Evolutionary conservation across 2,113 vertebrate species (phyloP), one percentile per base, ranked within the genome.

Genomic region (Tragulus kanchil): DNA sequence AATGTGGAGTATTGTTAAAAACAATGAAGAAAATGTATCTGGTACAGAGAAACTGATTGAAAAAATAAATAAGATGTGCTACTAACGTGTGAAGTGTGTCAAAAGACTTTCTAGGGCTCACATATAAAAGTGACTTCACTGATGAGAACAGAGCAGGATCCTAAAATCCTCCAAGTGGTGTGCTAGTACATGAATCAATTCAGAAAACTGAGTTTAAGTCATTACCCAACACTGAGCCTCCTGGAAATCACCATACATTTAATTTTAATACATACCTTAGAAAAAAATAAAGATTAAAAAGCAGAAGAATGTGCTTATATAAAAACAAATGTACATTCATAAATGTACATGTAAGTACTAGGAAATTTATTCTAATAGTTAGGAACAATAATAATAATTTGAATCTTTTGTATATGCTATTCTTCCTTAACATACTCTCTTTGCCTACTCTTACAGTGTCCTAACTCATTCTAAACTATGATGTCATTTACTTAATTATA

Each of bases 311-410:
- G 17, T 15, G 3, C 6, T 88, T 9, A 75, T 11, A 59, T 25
- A n/a, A 59, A 31, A 0, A 12, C 36, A 48, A 11, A 48, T 4
- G 11, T 26, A 6, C 6, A 21, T 6, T 1, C 11, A 10, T 11
- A 73, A 6, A 88, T n/a, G n/a, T 4, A 59, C 16, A 1, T 54
- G 28, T n/a, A 59, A 64, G 16, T 7, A 9, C 26, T 31, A 26
- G 11, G 16, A 59, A 14, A 13, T 73, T 75, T 23, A 75, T 59
- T 88, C 54, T 23, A 59, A 3, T 23, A 9, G 36, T 48, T 48
- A 26, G 45, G 36, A 48, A 15, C 23, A 45, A 21, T 36, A 9
- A 48, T 8, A 31, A 59, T 31, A 25, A 26, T 73, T 26, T 45
- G 8, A 42, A 19, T 28, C 78, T n/a, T n/a, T 52, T 48, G 42